A percentile compares a stretch with the other conserved stretches of the same genome.
These are phyloP conservation scores for Smithornis capensis DNA, from an alignment of 2,113 vertebrate genomes.

Conservation along the genomic window DNA sequence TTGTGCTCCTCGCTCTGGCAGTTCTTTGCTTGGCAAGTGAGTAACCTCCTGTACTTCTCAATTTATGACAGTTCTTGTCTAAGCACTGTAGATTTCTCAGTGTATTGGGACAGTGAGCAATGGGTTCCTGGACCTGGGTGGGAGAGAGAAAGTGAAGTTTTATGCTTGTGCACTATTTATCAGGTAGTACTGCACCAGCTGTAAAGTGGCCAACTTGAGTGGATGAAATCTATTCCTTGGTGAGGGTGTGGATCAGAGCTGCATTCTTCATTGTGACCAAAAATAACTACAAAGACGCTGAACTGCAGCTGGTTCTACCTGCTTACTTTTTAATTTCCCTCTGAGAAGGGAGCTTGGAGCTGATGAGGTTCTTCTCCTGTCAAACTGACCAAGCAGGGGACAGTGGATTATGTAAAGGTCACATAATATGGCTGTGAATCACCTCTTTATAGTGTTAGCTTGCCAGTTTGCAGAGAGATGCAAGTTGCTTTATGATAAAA, in stretches of 20 bases:
- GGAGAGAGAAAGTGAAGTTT: neutral
- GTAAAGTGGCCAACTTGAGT: neutral
- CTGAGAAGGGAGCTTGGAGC: neutral
- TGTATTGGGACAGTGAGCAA: neutral
- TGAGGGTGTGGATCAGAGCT: neutral
- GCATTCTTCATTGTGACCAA: neutral
- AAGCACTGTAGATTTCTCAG: neutral
- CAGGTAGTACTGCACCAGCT: neutral
- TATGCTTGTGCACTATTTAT: neutral
- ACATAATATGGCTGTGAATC: neutral
- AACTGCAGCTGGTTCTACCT: neutral
- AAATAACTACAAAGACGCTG: neutral
- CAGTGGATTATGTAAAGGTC: neutral
- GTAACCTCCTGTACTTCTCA: neutral
- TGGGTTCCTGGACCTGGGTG: neutral
- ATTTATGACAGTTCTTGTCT: neutral
- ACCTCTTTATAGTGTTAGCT: neutral
- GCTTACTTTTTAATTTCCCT: neutral
- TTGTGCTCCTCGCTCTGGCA: constrained; percentile 2
- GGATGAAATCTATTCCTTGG: neutral
- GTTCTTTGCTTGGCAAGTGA: constrained; percentile 38
- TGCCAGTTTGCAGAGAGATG: neutral
- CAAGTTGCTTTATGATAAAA: neutral
- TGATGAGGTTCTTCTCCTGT: neutral
- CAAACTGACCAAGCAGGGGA: neutral